Evolutionary conservation across 2,888 invertebrate species (phyloP).

Genomic region (Microplitis manilae): DNA sequence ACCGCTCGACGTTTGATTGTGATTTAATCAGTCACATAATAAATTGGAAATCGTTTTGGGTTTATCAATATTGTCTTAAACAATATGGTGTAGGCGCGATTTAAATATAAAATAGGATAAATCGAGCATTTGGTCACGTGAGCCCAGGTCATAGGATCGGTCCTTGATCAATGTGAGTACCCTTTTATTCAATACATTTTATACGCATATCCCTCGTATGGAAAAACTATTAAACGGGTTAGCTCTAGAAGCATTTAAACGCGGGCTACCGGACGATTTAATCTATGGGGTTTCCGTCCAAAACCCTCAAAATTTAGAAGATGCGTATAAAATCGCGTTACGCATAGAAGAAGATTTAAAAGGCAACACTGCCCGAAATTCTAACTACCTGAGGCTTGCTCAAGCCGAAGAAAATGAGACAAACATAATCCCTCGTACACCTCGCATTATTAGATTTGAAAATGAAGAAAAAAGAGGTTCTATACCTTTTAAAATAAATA

Average conservation of each 20-base stretch:
- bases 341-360: constrained; percentile 8
- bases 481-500: not conserved
- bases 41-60: no score
- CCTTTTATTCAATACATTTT: no score
- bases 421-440: not conserved
- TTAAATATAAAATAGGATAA: no score
- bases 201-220: no score
- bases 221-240: no score
- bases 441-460: not conserved
- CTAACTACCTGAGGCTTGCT: not conserved
- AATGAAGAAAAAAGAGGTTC: not conserved
- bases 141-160: no score
- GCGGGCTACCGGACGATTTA: constrained; percentile 35
- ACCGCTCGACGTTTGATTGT: no score
- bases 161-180: no score
- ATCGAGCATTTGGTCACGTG: no score
- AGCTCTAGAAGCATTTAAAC: constrained; percentile 36
- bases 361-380: not conserved
- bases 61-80: no score
- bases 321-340: not conserved
- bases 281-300: constrained; percentile 37
- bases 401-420: not conserved
- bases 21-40: no score
- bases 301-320: not conserved
- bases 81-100: no score